Base-by-base conservation (phyloP, 2,888 invertebrate genomes). In the Drosophila monieri region DNA sequence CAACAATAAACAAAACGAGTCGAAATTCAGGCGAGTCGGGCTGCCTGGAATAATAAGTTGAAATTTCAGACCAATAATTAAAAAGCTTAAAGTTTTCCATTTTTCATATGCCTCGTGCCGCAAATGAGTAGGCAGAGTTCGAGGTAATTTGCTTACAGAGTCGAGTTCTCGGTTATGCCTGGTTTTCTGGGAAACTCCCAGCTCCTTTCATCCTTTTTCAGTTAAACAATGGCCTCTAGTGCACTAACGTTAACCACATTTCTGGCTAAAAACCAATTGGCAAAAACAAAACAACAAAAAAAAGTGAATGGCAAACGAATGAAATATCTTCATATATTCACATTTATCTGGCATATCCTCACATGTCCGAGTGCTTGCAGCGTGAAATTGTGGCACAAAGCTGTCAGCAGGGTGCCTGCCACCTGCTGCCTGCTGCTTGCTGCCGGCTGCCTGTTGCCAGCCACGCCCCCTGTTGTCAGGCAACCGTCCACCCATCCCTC, bases 21-120 rank as follows among this genome's bases (percentile, higher is more conserved):
- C 21, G 12, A 18, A 18, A 3, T n/a, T 21, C 35, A 25, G 18
- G 12, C 14, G 9, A 23, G 21, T 21, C 4, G 21, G 21, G 21
- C 3, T 49, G 56, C 27, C 39, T 41, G 18, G 21, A 18, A 57
- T 56, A 37, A 46, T 56, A 27, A 41, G 47, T 53, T 64, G 52
- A 49, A 53, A 43, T 65, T 53, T 62, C 25, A 55, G 47, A 65
- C 39, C 43, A 51, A 62, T 51, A 62, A 58, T 60, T 66, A 64
- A 47, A 39, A 18, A 47, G 41, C 47, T 15, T 41, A 39, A 39
- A 46, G 59, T 57, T 60, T 43, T 14, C 47, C 18, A 43, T 35
- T 30, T 39, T 61, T 43, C 37, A 58, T 54, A 15, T 30, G 18
- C 23, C 58, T 43, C 30, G 53, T 53, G 41, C 15, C 30, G 9